Percentiles rank a stretch among this genome's conserved stretches.
phyloP scores from a whole-genome alignment of 2,888 invertebrate genomes.

The Apodemia mormo region DNA sequence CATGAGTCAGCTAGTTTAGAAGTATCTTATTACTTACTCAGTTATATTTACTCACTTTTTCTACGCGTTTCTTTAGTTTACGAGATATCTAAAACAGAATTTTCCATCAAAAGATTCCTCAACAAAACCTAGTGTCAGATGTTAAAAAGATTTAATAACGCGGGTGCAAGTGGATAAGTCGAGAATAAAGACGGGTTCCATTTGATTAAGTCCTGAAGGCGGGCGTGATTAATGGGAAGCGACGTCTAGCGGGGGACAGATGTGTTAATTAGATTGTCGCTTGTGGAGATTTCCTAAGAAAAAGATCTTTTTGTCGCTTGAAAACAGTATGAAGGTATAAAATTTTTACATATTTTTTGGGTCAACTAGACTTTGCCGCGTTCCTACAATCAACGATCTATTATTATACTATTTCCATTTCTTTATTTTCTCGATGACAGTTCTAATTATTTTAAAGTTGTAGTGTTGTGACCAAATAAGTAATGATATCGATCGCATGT shows the following conservation, averaged over 20 bases:
- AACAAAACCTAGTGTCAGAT: slow-evolving; percentile 15
- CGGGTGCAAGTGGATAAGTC: slow-evolving; percentile 27
- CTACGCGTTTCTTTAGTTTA: background rate
- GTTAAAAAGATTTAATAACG: slow-evolving; percentile 15
- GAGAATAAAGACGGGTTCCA: slow-evolving; percentile 24
- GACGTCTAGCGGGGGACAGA: slow-evolving; percentile 30
- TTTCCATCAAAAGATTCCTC: background rate
- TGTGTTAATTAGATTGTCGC: slow-evolving; percentile 38
- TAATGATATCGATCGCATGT: no score
- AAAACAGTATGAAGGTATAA: slow-evolving; percentile 1
- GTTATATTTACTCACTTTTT: no score
- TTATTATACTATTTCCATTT: no score
- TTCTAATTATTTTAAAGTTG: no score
- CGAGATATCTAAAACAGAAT: background rate
- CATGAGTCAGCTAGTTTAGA: no score
- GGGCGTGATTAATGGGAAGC: slow-evolving; percentile 37
- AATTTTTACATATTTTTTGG: background rate
- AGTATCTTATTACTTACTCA: no score
- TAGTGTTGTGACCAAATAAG: no score
- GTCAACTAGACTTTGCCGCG: background rate
- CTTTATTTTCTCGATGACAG: no score
- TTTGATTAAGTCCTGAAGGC: slow-evolving; percentile 37
- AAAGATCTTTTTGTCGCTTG: slow-evolving; percentile 6
- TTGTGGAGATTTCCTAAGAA: slow-evolving; percentile 26
- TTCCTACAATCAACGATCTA: no score